Percentiles rank a stretch among this genome's conserved stretches.
Evolutionary conservation across 2,888 invertebrate species (phyloP).

Genomic region (Heliconius cydno): DNA sequence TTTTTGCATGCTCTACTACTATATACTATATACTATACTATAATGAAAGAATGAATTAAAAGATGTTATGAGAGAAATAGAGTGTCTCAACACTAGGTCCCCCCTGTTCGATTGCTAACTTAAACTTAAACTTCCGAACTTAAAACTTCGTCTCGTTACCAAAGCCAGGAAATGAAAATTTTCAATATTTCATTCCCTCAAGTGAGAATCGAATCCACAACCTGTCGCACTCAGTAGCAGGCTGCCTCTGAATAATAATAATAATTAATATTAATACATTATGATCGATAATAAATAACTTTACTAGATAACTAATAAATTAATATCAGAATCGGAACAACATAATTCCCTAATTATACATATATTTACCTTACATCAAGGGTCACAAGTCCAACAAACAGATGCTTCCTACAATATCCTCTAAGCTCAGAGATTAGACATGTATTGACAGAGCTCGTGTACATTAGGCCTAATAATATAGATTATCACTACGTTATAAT

Average conservation of each 20-base stretch:
- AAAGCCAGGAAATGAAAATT: no score
- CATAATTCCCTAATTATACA: not conserved
- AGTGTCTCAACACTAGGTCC: no score
- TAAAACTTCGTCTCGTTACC: no score
- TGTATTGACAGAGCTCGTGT: slow-evolving; percentile 17
- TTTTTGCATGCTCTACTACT: no score
- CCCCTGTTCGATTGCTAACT: no score
- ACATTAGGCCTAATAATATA: slow-evolving; percentile 22
- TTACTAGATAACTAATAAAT: not conserved
- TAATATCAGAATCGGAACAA: slow-evolving; percentile 1
- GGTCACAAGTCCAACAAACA: slow-evolving; percentile 18
- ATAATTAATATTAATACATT: not conserved
- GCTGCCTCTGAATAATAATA: no score
- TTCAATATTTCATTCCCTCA: no score
- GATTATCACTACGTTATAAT: slow-evolving; percentile 15
- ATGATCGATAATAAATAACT: not conserved
- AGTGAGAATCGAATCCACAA: no score
- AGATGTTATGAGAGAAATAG: no score
- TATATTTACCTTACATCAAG: slow-evolving; percentile 4
- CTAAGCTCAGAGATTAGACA: slow-evolving; percentile 15
- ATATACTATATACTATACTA: no score
- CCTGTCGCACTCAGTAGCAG: not conserved
- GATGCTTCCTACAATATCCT: slow-evolving; percentile 4
- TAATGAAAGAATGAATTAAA: no score
- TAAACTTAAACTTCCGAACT: no score